Percentiles rank a stretch among this genome's conserved stretches.
phyloP scores from a whole-genome alignment of 1,140 invertebrate genomes.

The Steinernema feltiae region DNA sequence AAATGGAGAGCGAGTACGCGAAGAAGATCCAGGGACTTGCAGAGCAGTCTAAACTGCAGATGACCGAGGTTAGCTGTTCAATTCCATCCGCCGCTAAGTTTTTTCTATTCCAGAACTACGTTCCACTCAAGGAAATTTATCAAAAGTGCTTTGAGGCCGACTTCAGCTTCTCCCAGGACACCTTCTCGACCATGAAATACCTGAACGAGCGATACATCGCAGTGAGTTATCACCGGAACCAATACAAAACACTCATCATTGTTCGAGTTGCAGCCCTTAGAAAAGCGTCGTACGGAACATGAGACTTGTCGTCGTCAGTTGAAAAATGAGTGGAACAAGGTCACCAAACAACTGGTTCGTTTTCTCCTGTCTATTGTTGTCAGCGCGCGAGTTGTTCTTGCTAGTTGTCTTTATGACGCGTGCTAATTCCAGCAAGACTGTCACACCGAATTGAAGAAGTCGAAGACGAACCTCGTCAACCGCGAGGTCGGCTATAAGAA shows the following conservation, averaged over 20 bases:
- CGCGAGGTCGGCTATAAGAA: slow-evolving; percentile 30
- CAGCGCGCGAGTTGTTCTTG: neutral
- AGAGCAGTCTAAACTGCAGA: slow-evolving; percentile 39
- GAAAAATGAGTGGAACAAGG: slow-evolving; percentile 33
- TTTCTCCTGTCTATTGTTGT: slow-evolving; percentile 7
- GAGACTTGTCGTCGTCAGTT: slow-evolving; percentile 40
- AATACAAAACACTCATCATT: neutral
- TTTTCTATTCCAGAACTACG: slow-evolving; percentile 30
- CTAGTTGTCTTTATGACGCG: neutral
- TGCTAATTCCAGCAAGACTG: neutral
- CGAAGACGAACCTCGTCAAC: slow-evolving; percentile 15
- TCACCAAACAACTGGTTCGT: slow-evolving; percentile 23
- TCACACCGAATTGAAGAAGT: slow-evolving; percentile 11
- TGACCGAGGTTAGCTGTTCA: slow-evolving; percentile 25
- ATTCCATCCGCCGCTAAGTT: neutral
- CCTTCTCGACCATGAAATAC: slow-evolving; percentile 30
- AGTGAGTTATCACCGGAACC: slow-evolving; percentile 24
- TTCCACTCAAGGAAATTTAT: slow-evolving; percentile 40
- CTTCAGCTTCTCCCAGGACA: slow-evolving; percentile 25
- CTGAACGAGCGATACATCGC: slow-evolving; percentile 42
- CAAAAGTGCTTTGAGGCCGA: slow-evolving; percentile 39
- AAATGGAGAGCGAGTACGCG: slow-evolving; percentile 42
- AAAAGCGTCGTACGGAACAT: slow-evolving; percentile 49
- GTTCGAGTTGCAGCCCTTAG: slow-evolving; percentile 35
- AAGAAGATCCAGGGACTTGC: slow-evolving; percentile 39